These are phyloP conservation scores for Aricia artaxerxes DNA, from an alignment of 2,888 invertebrate genomes.

Conservation along the genomic window DNA sequence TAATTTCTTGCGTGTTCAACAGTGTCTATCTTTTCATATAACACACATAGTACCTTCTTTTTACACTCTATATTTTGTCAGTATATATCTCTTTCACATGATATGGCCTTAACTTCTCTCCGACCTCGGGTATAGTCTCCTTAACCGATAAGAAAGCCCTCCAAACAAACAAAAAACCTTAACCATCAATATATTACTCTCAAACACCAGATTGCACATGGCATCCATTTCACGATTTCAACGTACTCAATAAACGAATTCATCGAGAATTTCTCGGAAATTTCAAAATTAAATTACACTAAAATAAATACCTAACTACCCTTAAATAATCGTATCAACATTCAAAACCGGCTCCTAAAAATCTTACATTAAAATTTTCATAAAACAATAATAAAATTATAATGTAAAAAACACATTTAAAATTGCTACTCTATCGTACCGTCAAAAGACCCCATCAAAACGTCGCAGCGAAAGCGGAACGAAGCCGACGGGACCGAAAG, in stretches of 20 bases:
- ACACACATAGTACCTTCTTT: constrained; percentile 65
- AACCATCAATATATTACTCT: constrained; percentile 44
- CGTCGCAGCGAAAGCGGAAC: constrained; percentile 65
- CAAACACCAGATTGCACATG: constrained; percentile 64
- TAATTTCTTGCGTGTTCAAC: constrained; percentile 64
- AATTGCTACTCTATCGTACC: constrained; percentile 79
- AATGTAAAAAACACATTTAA: constrained; percentile 80
- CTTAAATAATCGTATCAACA: constrained; percentile 79
- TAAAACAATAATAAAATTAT: constrained; percentile 81
- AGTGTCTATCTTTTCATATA: constrained; percentile 64
- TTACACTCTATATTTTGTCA: constrained; percentile 64
- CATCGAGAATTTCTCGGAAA: constrained; percentile 46
- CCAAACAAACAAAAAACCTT: constrained; percentile 42
- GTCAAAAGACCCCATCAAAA: constrained; percentile 78
- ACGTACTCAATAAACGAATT: constrained; percentile 41
- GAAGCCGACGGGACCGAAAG: constrained; percentile 57
- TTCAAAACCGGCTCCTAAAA: constrained; percentile 76
- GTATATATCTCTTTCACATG: constrained; percentile 71
- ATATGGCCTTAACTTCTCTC: constrained; percentile 72
- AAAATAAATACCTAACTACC: constrained; percentile 81
- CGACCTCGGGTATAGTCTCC: constrained; percentile 68
- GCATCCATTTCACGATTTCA: constrained; percentile 48
- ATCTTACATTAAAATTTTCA: constrained; percentile 72
- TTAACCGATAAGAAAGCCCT: constrained; percentile 50
- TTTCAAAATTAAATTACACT: constrained; percentile 74